Evolutionary conservation across 2,888 invertebrate species (phyloP), one percentile per base, ranked within the genome.

Genomic region (Drosophila multiciliata): DNA sequence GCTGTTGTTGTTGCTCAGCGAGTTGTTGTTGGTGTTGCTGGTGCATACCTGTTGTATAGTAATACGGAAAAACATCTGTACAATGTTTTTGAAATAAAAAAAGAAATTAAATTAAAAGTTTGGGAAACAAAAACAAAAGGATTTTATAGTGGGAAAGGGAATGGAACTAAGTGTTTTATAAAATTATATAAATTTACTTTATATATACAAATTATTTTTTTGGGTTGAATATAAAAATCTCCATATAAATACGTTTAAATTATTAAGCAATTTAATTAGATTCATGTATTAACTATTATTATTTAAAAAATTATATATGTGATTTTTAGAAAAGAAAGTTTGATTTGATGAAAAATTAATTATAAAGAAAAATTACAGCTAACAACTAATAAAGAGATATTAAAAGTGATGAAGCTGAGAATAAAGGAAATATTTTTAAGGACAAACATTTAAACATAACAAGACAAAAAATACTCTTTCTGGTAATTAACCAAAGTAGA

Each of bases 41-140:
- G 9, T 82, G 80, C 57, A 68, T 71, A 72, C 89, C 90, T 91
- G 90, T 49, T 57, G 71, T 78, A 78, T 78, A 91, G 69, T 80
- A 82, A 82, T 80, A 89, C 75, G 82, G 78, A 87, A 91, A 90
- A 91, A 85, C 90, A 91, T 91, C 91, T 91, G 32, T 66, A 74
- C 73, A 91, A 85, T 90, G 89, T 87, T 90, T 90, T 87, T 60
- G 66, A 66, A 66, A 60, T 66, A 74, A 53, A 78, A 74, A 62
- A 62, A 23, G 12, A 62, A 67, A 67, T 48, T 23, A 75, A 76
- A 73, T 76, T 57, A 66, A 63, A 74, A 67, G 17, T 29, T 58
- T 23, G 15, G 42, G 17, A 59, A 23, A 38, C 8, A 52, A 2
- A 40, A 40, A 17, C 38, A 38, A 32, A 36, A 57, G 1, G 20